phyloP scores from a whole-genome alignment of 2,797 vertebrate species.

The Melanogrammus aeglefinus region DNA sequence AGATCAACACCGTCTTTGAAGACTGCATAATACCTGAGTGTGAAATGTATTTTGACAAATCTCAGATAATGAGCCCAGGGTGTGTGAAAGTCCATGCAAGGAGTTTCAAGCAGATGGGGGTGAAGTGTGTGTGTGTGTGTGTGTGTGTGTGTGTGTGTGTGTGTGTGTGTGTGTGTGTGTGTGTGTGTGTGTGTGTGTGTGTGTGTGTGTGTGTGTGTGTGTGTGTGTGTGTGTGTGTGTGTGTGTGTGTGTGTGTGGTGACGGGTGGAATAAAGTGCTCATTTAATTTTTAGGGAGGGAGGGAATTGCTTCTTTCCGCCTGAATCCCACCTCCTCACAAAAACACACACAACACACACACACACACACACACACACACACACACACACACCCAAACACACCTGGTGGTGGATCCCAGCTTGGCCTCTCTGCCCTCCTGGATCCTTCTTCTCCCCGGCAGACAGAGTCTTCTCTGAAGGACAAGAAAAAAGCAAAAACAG shows the following conservation, averaged over 20 bases:
- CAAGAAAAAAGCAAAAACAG: conserved; percentile 26
- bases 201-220: not conserved
- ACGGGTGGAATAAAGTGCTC: not conserved
- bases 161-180: no score
- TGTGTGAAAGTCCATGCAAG: conserved; percentile 26
- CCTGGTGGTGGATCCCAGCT: conserved; percentile 70
- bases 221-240: no score
- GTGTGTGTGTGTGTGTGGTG: not conserved
- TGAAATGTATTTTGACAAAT: conserved; percentile 86
- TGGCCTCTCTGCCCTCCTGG: conserved; percentile 59
- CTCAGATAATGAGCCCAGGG: conserved; percentile 72
- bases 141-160: not conserved
- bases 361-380: conserved; percentile 61
- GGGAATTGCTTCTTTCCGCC: not conserved
- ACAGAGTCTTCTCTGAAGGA: conserved; percentile 69
- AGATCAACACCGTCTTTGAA: conserved; percentile 82
- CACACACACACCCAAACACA: conserved; percentile 73
- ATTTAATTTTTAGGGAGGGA: not conserved
- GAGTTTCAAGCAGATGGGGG: not conserved
- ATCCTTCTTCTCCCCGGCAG: conserved; percentile 53
- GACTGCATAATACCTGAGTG: conserved; percentile 79
- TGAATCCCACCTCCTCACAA: not conserved
- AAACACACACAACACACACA: conserved; percentile 55
- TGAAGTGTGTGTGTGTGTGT: not conserved
- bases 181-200: no score